Base-by-base conservation (phyloP, 2,888 invertebrate genomes). In the Caenorhabditis afra region DNA sequence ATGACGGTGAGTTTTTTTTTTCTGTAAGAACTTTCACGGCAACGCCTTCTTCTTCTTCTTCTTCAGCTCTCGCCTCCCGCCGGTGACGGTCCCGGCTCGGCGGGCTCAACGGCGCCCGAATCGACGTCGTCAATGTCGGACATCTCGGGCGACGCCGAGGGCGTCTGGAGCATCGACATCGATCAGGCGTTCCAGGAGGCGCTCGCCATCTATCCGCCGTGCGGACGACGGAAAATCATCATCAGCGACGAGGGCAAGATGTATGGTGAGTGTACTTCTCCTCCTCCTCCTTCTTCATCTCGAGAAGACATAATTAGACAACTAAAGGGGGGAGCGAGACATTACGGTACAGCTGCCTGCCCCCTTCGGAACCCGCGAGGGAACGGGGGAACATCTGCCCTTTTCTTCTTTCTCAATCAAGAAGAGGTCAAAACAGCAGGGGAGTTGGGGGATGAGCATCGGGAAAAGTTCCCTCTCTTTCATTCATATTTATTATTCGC, bases 211-310 rank as follows among this genome's bases (percentile, higher is more conserved):
- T 99, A 99, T 93, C 99, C 99, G 81, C 99, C 99, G 83, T 99
- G 99, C 92, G 99, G 99, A 86, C 93, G 99, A 90, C 94, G 99
- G 92, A 99, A 99, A 93, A 99, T 99, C 91, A 99, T 99, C 90
- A 94, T 99, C 90, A 97, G 97, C 89, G 99, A 99, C 92, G 99
- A 99, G 93, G 99, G 99, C 91, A 99, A 99, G 94, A 99, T 99
- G 99, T 99, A 98, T 93, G 99, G 98, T 99, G 68, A 76, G 83
- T n/a, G n/a, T 29, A 29, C 29, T 29, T 82, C n/a, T n/a, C n/a
- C n/a, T n/a, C n/a, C n/a, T n/a, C n/a, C n/a, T n/a, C n/a, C n/a
- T n/a, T n/a, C n/a, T n/a, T n/a, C n/a, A n/a, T n/a, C n/a, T n/a
- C n/a, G n/a, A n/a, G 65, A 11, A 16, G 11, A 10, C 37, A 47